Conservation (phyloP, 1,140 invertebrate species). For the Melitaea cinxia region DNA sequence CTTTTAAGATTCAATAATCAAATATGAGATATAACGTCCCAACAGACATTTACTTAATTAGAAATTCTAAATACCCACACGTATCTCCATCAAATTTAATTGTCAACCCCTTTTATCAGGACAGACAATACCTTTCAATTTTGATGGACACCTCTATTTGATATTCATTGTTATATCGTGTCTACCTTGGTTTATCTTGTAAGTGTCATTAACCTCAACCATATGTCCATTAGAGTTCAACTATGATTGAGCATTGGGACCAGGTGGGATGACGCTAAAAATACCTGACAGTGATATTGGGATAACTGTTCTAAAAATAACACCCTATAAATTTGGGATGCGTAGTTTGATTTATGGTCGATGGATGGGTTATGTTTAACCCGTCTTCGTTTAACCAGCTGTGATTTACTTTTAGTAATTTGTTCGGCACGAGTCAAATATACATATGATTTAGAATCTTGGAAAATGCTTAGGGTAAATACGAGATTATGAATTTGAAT, state of each 20-base stretch:
- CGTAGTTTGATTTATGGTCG: not conserved
- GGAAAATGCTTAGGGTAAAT: too few relatives aligned
- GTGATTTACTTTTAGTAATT: not conserved
- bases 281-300: not conserved
- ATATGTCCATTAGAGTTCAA: conserved; percentile 3
- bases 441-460: not conserved
- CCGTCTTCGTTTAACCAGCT: not conserved
- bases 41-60: too few relatives aligned
- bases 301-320: conserved; percentile 11
- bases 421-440: not conserved
- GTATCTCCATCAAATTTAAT: too few relatives aligned
- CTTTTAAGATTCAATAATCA: too few relatives aligned
- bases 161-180: not conserved
- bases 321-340: conserved; percentile 8
- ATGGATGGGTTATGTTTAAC: not conserved
- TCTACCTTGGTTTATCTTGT: not conserved
- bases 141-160: not conserved
- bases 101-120: not conserved
- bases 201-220: conserved; percentile 5
- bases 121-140: not conserved
- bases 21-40: too few relatives aligned
- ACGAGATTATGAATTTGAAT: too few relatives aligned
- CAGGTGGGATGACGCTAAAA: conserved; percentile 5
- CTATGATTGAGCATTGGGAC: conserved; percentile 16
- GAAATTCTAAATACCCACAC: too few relatives aligned